These are phyloP conservation scores for Diarsia rubi DNA, from an alignment of 2,888 invertebrate genomes.

Conservation along the genomic window DNA sequence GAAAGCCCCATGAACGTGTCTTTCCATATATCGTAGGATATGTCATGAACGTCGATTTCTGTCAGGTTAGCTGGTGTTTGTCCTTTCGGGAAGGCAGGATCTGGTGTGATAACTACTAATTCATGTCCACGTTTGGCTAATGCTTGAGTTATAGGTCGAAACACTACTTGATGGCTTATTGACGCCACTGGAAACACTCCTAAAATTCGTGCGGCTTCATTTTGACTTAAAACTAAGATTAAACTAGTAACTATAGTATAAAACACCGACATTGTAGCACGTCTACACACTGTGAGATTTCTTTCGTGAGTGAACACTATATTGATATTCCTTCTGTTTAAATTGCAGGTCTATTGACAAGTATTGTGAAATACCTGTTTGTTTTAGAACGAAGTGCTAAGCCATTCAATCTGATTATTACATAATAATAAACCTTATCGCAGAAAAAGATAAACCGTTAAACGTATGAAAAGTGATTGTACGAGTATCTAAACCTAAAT, in stretches of 20 bases:
- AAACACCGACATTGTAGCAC: conserved; percentile 11
- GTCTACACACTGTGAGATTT: neutral
- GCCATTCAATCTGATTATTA: conserved; percentile 15
- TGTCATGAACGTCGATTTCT: conserved; percentile 76
- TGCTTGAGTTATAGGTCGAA: conserved; percentile 32
- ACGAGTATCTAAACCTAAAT: neutral
- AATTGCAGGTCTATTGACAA: conserved; percentile 26
- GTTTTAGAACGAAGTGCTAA: neutral
- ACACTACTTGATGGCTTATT: conserved; percentile 48
- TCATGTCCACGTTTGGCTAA: conserved; percentile 35
- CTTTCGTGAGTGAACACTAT: neutral
- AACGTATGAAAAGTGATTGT: neutral
- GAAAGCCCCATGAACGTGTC: conserved; percentile 32
- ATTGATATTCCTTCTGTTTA: neutral
- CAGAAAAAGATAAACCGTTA: neutral
- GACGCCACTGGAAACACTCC: conserved; percentile 39
- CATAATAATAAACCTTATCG: neutral
- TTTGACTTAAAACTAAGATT: neutral
- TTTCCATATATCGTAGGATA: conserved; percentile 71
- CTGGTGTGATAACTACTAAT: conserved; percentile 45
- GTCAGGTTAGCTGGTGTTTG: conserved; percentile 72
- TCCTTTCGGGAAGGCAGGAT: conserved; percentile 69
- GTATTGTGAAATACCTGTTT: conserved; percentile 17
- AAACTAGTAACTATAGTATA: conserved; percentile 3
- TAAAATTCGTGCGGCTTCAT: conserved; percentile 34